Base-by-base conservation (phyloP, 2,888 invertebrate genomes). In the Dynastes tityus region DNA sequence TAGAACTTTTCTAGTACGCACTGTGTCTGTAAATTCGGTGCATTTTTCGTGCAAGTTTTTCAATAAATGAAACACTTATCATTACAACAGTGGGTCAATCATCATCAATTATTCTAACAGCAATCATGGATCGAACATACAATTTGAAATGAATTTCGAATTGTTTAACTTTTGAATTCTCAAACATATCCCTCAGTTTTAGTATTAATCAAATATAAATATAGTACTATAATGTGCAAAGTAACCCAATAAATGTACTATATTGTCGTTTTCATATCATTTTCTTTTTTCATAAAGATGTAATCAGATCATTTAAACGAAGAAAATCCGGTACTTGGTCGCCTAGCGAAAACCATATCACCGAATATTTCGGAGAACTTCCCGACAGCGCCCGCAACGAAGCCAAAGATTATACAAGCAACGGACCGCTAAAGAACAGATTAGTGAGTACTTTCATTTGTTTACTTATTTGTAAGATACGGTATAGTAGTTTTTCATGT, bases 281-380 rank as follows among this genome's bases (percentile, higher is more conserved):
- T 22, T 16, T 55, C 40, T 61, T 22, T 45, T 73, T 58, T 61
- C 22, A 40, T 58, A 45, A 74, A 74, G 73, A 27, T 61, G 45
- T 13, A 16, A 53, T 81, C 9, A 83, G 83, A 81, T 79, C 87
- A 58, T 81, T 84, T 67, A 82, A 85, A 75, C 81, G 85, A 80
- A 83, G 84, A 80, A 82, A 83, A 1, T 82, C 85, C 0, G 86
- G 87, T 16, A 82, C 83, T 53, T 87, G 86, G 85, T 80, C 83
- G 16, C 84, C 84, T 1, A 61, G n/a, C 13, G 61, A 74, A 9
- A 74, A 22, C 45, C 22, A 74, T 22, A 61, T 61, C 13, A 61
- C 49, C 11, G 73, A 74, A n/a, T 55, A 58, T 37, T 40, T 71
- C 9, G 2, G 37, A 6, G 73, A 27, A 13, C 45, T 61, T 55